Evolutionary conservation across 2,888 invertebrate genomes (phyloP).

Genomic region (Tenthredo amoena): DNA sequence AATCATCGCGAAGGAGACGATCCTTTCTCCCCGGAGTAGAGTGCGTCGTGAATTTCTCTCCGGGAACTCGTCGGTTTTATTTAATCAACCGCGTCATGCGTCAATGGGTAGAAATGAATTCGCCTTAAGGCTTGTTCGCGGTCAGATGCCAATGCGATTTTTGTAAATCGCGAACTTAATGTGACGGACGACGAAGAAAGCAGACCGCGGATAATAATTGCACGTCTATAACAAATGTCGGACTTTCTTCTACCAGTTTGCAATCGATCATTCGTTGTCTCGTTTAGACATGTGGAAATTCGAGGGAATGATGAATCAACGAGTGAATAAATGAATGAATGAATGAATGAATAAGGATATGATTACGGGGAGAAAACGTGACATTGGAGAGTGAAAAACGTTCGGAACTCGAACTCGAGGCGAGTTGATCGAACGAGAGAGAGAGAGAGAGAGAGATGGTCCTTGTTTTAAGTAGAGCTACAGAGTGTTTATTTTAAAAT

Average conservation of each 20-base stretch:
- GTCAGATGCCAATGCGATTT: no score
- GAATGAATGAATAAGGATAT: neutral
- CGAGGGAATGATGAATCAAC: neutral
- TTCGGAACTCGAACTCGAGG: neutral
- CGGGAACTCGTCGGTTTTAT: no score
- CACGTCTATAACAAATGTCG: neutral
- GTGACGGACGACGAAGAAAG: no score
- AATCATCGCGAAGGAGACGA: neutral
- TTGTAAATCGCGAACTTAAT: no score
- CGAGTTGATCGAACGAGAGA: slow-evolving; percentile 31
- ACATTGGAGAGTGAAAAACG: neutral
- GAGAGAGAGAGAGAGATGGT: slow-evolving; percentile 41
- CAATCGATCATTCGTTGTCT: neutral
- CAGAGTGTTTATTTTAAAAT: slow-evolving; percentile 73
- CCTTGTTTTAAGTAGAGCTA: slow-evolving; percentile 50
- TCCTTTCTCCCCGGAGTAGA: neutral
- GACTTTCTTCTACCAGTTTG: neutral
- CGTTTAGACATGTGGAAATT: neutral
- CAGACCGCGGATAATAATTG: no score
- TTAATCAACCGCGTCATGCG: no score
- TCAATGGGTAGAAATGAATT: no score
- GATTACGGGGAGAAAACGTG: neutral
- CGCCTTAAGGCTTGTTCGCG: no score
- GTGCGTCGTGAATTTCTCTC: no score
- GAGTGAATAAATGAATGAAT: neutral